A percentile compares a stretch with the other conserved stretches of the same genome.
Evolutionary conservation across 2,888 invertebrate species (phyloP).

Genomic region (Cephus spinipes): DNA sequence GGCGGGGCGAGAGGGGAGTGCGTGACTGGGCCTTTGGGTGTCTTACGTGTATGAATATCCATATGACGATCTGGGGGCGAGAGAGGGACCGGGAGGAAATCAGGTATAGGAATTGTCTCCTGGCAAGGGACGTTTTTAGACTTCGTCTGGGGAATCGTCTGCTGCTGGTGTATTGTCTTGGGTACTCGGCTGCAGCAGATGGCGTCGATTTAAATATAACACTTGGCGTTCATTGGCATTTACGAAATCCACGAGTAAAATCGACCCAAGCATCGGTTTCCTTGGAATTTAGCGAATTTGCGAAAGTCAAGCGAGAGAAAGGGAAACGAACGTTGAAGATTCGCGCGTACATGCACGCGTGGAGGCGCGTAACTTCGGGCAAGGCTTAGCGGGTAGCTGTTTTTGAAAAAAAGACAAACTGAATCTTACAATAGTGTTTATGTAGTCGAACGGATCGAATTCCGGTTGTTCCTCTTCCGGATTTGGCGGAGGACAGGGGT

Average conservation of each 20-base stretch:
- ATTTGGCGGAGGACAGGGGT: slow-evolving; percentile 71
- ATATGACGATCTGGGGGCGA: not conserved
- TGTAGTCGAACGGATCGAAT: slow-evolving; percentile 66
- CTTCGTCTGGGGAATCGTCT: slow-evolving; percentile 51
- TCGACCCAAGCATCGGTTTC: not conserved
- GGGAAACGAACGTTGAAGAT: not conserved
- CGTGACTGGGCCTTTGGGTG: not conserved
- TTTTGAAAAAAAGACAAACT: not conserved
- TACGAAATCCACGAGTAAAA: slow-evolving; percentile 12
- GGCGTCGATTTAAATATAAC: not conserved
- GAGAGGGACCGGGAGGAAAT: not conserved
- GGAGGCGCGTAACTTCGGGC: not conserved
- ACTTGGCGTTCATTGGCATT: slow-evolving; percentile 42
- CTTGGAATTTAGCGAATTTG: not conserved
- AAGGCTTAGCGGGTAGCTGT: not conserved
- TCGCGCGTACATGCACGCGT: not conserved
- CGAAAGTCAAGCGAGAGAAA: not conserved
- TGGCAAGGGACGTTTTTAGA: slow-evolving; percentile 34
- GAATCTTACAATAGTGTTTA: slow-evolving; percentile 64
- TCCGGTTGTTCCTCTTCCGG: slow-evolving; percentile 67
- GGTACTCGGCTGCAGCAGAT: not conserved
- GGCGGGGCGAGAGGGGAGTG: not conserved
- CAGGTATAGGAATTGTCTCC: slow-evolving; percentile 27
- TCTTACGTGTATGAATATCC: not conserved
- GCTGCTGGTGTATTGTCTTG: slow-evolving; percentile 26